Conservation (phyloP, 2,797 vertebrate species). For the Huso huso region DNA sequence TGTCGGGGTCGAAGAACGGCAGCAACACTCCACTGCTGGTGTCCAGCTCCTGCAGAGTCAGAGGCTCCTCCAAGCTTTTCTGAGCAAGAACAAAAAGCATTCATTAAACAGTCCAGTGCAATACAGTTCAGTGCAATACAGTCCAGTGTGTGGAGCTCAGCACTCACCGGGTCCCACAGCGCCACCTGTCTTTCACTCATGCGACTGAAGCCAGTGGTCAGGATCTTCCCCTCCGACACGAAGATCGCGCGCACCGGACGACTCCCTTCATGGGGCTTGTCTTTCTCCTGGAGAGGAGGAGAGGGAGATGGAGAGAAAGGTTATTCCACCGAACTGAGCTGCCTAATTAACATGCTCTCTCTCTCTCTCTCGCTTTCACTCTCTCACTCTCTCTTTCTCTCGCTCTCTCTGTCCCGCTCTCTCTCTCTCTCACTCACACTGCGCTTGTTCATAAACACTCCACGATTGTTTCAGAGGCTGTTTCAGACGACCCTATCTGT, state of each 20-base stretch:
- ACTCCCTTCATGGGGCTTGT: constrained; percentile 44
- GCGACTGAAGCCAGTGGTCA: constrained; percentile 49
- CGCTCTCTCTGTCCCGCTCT: no score
- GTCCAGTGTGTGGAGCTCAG: no score
- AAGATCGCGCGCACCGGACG: constrained; percentile 41
- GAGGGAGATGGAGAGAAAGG: no score
- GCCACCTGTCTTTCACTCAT: constrained; percentile 59
- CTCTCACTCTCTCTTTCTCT: no score
- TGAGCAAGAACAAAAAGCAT: neutral
- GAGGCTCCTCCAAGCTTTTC: constrained; percentile 39
- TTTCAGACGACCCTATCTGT: no score
- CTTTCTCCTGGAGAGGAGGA: constrained; percentile 36
- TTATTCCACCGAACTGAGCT: no score
- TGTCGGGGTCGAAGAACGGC: constrained; percentile 53
- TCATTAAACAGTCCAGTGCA: neutral
- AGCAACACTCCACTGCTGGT: constrained; percentile 53
- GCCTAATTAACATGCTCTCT: no score
- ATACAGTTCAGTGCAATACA: no score
- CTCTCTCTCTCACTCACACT: no score
- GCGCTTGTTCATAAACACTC: no score
- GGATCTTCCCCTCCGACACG: constrained; percentile 37
- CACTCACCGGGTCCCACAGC: constrained; percentile 51
- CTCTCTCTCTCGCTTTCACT: no score
- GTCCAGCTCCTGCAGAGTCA: constrained; percentile 53
- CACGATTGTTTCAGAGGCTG: no score